Conservation (phyloP, 1,140 invertebrate genomes). For the Streblospio benedicti region DNA sequence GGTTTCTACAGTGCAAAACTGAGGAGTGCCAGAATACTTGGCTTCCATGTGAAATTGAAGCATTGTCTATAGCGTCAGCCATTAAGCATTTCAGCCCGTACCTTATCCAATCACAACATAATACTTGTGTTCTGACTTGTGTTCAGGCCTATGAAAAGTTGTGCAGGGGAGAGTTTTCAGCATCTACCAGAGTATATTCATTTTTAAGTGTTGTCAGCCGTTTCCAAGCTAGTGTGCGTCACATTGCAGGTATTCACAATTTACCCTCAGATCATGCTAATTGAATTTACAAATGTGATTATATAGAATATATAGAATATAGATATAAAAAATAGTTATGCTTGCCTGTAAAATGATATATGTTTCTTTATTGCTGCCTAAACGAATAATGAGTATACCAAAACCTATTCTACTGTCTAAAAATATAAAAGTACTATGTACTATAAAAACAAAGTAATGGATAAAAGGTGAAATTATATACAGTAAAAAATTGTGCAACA, state of each 20-base stretch:
- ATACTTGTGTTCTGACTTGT: constrained; percentile 19
- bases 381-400: too few species aligned
- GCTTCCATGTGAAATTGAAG: constrained; percentile 24
- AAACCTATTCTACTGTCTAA: too few species aligned
- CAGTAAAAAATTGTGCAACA: too few species aligned
- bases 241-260: constrained; percentile 15
- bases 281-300: too few species aligned
- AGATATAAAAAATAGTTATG: too few species aligned
- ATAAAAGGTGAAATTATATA: too few species aligned
- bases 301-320: too few species aligned
- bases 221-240: constrained; percentile 17
- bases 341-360: too few species aligned
- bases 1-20: constrained; percentile 21
- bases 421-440: too few species aligned
- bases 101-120: constrained; percentile 17
- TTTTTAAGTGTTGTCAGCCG: constrained; percentile 18
- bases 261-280: constrained; percentile 20
- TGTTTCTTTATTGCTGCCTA: too few species aligned
- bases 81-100: constrained; percentile 22
- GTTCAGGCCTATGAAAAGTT: constrained; percentile 24
- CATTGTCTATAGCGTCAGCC: constrained; percentile 19
- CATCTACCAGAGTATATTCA: constrained; percentile 17
- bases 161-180: constrained; percentile 23
- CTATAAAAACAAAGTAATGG: too few species aligned
- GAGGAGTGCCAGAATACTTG: constrained; percentile 17